Base-by-base conservation (phyloP, 2,888 invertebrate genomes). In the Thymelicus lineola region DNA sequence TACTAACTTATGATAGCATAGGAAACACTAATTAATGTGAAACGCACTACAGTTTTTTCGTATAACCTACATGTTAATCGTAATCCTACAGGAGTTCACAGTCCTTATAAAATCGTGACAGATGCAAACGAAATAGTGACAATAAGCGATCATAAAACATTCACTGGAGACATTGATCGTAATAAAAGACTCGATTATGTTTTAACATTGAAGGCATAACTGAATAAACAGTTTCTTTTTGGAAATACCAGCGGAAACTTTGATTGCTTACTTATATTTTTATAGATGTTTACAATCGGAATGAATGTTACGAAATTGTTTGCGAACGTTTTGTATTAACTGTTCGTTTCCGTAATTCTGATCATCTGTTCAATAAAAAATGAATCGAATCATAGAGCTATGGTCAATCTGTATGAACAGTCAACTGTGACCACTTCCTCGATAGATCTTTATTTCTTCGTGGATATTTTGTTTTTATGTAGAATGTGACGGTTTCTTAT, bases 391-490 rank as follows among this genome's bases (percentile, higher is more conserved):
- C 83, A 88, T 87, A 90, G 84, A 79, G 84, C 88, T 88, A 87
- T 88, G 80, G 88, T 90, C 89, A 90, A 91, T 90, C 90, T 87
- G 86, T 85, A 78, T 82, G 86, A 80, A 92, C 91, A 90, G 87
- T 86, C 87, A 85, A 91, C 87, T 93, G 93, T 92, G 90, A 93
- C 93, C 86, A 88, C 87, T 93, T 92, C 93, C 92, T 91, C 89
- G 86, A 85, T 84, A 81, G 81, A 84, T 88, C 87, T 87, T 88
- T 90, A 89, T 88, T 91, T 90, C 86, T 89, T 91, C 83, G 86
- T 86, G 81, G 85, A 91, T 87, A 87, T 88, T 92, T 91, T 88
- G 90, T 92, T 92, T 91, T 92, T 91, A 88, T 84, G 86, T 84
- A 82, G 80, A 77, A 85, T 82, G 87, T 86, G 89, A 87, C 86